Conservation (phyloP, 2,888 invertebrate species). For the Neoscelio sp. region DNA sequence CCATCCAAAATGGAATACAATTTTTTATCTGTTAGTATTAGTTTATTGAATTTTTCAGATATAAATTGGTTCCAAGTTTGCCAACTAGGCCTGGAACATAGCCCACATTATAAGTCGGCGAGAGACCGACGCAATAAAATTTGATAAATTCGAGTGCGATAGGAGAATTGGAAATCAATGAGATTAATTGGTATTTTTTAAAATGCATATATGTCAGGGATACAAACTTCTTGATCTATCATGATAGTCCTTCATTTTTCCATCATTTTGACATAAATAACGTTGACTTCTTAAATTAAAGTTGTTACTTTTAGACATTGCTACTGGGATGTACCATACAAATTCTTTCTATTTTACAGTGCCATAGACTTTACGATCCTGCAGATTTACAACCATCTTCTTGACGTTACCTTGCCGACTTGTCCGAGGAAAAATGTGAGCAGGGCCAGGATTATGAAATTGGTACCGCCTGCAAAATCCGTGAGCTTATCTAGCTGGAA, state of each 20-base stretch:
- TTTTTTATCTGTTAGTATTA: background rate
- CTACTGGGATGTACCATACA: no score
- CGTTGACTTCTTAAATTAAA: no score
- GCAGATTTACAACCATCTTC: background rate
- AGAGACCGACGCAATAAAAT: background rate
- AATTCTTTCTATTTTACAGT: no score
- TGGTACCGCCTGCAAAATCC: slow-evolving; percentile 96
- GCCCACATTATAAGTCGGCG: slow-evolving; percentile 38
- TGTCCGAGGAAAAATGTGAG: slow-evolving; percentile 94
- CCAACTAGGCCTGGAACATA: slow-evolving; percentile 53
- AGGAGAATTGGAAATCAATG: no score
- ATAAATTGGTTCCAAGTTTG: slow-evolving; percentile 26
- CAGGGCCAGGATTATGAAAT: slow-evolving; percentile 95
- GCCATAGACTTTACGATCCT: slow-evolving; percentile 12
- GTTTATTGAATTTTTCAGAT: slow-evolving; percentile 39
- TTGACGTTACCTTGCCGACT: slow-evolving; percentile 90
- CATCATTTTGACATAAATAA: no score
- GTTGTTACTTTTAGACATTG: no score
- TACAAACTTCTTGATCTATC: no score
- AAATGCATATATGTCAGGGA: slow-evolving; percentile 9
- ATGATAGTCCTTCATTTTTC: no score
- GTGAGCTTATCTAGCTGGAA: slow-evolving; percentile 96
- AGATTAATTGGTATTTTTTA: slow-evolving; percentile 13
- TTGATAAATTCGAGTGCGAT: no score
- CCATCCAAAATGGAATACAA: no score